phyloP scores from a whole-genome alignment of 1,140 invertebrate species.

The Microplitis mediator region DNA sequence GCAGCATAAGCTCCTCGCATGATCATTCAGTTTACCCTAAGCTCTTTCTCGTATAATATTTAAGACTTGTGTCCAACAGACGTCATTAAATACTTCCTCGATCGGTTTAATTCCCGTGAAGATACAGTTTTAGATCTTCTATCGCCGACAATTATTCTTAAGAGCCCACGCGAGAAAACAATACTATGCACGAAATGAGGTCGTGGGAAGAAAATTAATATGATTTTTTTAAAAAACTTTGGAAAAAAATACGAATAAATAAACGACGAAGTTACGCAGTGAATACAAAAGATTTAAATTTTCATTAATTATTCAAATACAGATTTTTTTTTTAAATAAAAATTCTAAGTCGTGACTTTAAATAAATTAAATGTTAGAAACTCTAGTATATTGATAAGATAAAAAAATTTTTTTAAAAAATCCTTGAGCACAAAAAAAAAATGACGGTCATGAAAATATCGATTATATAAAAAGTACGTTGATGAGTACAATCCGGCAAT shows the following conservation, averaged over 20 bases:
- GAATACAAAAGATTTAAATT: too few species aligned
- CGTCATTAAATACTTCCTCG: background rate
- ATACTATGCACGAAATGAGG: constrained; percentile 22
- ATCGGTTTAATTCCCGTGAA: background rate
- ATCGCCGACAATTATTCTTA: constrained; percentile 13
- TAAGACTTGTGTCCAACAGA: background rate
- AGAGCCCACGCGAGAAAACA: constrained; percentile 17
- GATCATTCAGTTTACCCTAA: background rate
- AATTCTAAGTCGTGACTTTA: too few species aligned
- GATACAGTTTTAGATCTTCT: background rate
- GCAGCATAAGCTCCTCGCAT: background rate
- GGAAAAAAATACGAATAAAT: background rate
- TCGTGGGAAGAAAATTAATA: constrained; percentile 10
- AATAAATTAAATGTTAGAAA: background rate
- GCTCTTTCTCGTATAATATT: background rate
- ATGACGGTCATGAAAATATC: constrained; percentile 36
- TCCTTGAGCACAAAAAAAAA: constrained; percentile 17
- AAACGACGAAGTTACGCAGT: too few species aligned
- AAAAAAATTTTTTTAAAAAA: background rate
- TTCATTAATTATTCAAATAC: too few species aligned
- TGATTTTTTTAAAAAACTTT: background rate
- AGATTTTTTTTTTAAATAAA: too few species aligned
- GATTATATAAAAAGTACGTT: constrained; percentile 5
- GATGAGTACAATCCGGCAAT: constrained; percentile 30
- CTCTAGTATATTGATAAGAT: background rate